A percentile compares a stretch with the other conserved stretches of the same genome.
These are phyloP conservation scores for Mythimna albipuncta DNA, from an alignment of 2,888 invertebrate species.

Conservation along the genomic window DNA sequence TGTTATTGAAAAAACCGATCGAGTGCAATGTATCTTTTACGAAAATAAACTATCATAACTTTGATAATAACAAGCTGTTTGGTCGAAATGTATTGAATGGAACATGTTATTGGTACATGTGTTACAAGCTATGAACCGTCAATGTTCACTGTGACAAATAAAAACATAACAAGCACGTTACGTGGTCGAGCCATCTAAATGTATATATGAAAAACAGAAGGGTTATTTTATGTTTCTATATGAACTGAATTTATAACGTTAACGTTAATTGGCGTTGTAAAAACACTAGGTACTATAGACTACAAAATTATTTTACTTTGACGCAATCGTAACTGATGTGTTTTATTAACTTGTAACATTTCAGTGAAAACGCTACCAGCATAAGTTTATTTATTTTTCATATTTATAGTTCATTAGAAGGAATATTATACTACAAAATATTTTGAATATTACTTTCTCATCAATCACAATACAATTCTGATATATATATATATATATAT, in stretches of 20 bases:
- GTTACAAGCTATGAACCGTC: neutral
- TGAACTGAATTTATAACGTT: conserved; percentile 1
- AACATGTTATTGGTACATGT: conserved; percentile 2
- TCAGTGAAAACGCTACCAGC: too few species aligned
- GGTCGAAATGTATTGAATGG: conserved; percentile 17
- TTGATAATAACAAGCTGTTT: conserved; percentile 28
- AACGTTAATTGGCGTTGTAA: neutral
- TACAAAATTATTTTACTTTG: neutral
- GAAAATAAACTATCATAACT: conserved; percentile 32
- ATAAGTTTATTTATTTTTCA: too few species aligned
- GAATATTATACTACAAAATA: too few species aligned
- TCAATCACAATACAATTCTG: too few species aligned
- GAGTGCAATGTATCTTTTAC: conserved; percentile 16
- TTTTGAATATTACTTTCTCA: too few species aligned
- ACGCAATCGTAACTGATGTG: neutral
- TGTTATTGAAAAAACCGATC: conserved; percentile 12
- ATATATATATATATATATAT: too few species aligned
- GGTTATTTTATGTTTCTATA: neutral
- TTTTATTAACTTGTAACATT: neutral
- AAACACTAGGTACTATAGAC: neutral
- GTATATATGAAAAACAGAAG: neutral
- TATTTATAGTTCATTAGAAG: too few species aligned
- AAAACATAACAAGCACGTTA: neutral
- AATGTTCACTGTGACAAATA: neutral
- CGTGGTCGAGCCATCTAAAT: neutral